These are phyloP conservation scores for Panopea generosa DNA, from an alignment of 2,888 invertebrate species.

Conservation along the genomic window DNA sequence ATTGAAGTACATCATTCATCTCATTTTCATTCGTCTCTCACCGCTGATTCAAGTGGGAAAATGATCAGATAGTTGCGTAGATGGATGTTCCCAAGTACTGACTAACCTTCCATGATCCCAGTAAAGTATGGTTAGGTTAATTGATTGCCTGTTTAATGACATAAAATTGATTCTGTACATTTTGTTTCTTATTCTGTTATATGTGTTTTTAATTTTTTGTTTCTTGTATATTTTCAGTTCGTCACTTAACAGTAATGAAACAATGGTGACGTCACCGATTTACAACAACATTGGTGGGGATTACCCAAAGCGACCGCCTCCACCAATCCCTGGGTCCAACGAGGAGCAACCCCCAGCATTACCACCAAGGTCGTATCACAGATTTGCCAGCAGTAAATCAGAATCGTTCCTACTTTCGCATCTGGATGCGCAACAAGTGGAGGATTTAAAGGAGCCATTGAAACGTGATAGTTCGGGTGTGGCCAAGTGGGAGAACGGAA, in stretches of 20 bases:
- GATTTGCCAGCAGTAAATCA: slow-evolving; percentile 54
- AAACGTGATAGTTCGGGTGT: slow-evolving; percentile 7
- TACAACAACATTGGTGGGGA: slow-evolving; percentile 72
- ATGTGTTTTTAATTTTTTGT: background rate
- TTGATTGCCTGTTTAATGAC: no score
- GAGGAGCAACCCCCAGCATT: slow-evolving; percentile 76
- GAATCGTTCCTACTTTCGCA: slow-evolving; percentile 54
- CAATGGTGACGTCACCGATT: slow-evolving; percentile 70
- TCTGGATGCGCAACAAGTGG: slow-evolving; percentile 27
- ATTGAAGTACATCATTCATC: no score
- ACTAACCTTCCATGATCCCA: no score
- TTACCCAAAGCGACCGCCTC: slow-evolving; percentile 66
- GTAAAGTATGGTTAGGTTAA: no score
- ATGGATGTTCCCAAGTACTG: no score
- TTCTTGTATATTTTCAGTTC: slow-evolving; percentile 52
- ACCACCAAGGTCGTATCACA: slow-evolving; percentile 74
- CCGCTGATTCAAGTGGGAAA: no score
- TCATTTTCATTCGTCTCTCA: no score
- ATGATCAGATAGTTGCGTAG: no score
- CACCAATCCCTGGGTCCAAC: slow-evolving; percentile 65
- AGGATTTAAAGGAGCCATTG: slow-evolving; percentile 28
- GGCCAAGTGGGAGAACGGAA: slow-evolving; percentile 65
- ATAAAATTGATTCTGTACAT: no score
- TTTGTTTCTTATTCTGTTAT: no score
- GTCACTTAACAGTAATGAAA: slow-evolving; percentile 48